Evolutionary conservation across 2,113 vertebrate genomes (phyloP), one percentile per base, ranked within the genome.

Genomic region (Oostethus manadensis): DNA sequence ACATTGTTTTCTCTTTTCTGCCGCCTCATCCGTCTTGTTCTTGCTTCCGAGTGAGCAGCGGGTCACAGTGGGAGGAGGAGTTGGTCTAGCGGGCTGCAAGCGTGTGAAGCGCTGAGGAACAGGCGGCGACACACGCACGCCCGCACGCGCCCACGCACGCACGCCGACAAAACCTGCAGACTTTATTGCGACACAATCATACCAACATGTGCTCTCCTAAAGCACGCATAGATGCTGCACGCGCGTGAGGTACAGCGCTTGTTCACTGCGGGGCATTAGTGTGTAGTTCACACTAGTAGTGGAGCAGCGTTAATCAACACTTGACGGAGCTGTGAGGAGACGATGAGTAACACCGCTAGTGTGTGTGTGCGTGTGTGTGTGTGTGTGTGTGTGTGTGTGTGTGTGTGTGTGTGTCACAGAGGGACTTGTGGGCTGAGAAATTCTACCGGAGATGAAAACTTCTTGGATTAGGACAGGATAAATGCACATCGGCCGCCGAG

Each of bases 241-340:
- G 9, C 20, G 49, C 26, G 22, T 29, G 50, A 51, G 7, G 20
- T 7, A 22, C 13, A 44, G 49, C 53, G n/a, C 13, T 29, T 20
- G 15, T 21, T 33, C 20, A 10, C 17, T 8, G 46, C 17, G n/a
- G 10, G 11, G 10, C 17, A 18, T 21, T 48, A 8, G 48, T 22
- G 11, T 50, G 18, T 21, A 20, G 8, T 50, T 23, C 17, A 50
- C 48, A 50, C 17, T 8, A 60, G 69, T 69, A 67, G 77, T 71
- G 71, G 76, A 76, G 74, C 50, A 57, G 66, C 77, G 74, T 76
- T 84, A 87, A 87, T 87, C 81, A 87, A 87, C 85, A 87, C 83
- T 64, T 85, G 16, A 53, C 49, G 61, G 70, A 70, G 70, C 73
- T 82, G 80, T 62, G 77, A 81, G 57, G 59, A 70, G 58, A 68